These are phyloP conservation scores for Limnephilus auricula DNA, from an alignment of 2,888 invertebrate species.

Conservation along the genomic window DNA sequence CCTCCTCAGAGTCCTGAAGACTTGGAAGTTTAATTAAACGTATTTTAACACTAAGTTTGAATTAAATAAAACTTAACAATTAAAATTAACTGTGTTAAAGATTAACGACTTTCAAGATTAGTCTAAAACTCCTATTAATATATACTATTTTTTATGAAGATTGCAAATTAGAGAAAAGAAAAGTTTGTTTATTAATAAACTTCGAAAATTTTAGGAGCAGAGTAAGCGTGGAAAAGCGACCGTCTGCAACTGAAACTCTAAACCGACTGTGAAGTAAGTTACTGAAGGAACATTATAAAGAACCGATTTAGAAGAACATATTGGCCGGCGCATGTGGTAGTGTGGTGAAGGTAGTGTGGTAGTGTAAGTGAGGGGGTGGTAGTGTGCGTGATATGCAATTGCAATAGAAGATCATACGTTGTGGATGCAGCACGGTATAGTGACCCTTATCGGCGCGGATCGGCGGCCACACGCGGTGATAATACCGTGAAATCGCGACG, in stretches of 20 bases:
- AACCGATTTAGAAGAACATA: slow-evolving; percentile 48
- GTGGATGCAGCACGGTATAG: slow-evolving; percentile 44
- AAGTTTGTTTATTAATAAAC: slow-evolving; percentile 34
- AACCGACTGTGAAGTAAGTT: slow-evolving; percentile 52
- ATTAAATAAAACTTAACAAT: not conserved
- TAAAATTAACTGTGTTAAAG: not conserved
- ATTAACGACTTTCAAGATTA: not conserved
- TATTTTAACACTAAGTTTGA: not conserved
- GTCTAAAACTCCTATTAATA: not conserved
- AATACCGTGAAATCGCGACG: slow-evolving; percentile 24
- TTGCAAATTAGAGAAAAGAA: not conserved
- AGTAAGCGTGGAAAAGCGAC: slow-evolving; percentile 40
- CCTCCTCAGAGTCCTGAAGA: not conserved
- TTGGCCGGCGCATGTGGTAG: slow-evolving; percentile 37
- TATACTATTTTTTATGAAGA: not conserved
- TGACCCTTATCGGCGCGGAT: slow-evolving; percentile 43
- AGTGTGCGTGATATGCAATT: not conserved
- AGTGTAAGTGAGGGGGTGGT: not conserved
- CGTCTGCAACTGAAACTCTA: slow-evolving; percentile 48
- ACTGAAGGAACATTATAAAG: slow-evolving; percentile 13
- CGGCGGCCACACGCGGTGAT: slow-evolving; percentile 23
- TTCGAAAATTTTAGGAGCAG: slow-evolving; percentile 38
- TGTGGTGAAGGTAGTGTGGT: not conserved
- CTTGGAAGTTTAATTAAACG: not conserved
- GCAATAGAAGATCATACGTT: slow-evolving; percentile 42